phyloP scores from a whole-genome alignment of 2,888 invertebrate genomes.

The Caenorhabditis sp. region DNA sequence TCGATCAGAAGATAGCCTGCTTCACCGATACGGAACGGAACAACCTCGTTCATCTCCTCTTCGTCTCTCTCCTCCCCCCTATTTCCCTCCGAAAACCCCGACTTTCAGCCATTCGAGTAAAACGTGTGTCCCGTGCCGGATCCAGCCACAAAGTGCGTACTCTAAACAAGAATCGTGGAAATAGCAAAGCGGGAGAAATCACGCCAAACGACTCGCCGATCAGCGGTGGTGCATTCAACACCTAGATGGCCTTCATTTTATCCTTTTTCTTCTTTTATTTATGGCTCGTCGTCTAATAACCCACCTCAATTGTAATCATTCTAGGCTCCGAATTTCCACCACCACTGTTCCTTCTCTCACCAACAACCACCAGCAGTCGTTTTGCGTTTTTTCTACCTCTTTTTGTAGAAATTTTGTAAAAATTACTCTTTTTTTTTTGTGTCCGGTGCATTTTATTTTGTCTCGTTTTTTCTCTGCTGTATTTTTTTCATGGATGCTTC shows the following conservation, averaged over 20 bases:
- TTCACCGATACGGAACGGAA: no score
- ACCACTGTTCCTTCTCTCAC: neutral
- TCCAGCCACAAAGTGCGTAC: constrained; percentile 72
- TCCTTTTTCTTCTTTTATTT: constrained; percentile 29
- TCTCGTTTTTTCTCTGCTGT: neutral
- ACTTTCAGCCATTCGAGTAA: constrained; percentile 74
- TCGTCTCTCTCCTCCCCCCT: neutral
- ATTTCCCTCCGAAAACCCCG: neutral
- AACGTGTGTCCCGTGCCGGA: constrained; percentile 74
- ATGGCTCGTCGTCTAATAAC: neutral
- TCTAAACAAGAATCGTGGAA: constrained; percentile 74
- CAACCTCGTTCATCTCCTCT: neutral
- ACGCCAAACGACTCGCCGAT: constrained; percentile 52
- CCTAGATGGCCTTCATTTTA: constrained; percentile 36
- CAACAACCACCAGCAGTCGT: constrained; percentile 27
- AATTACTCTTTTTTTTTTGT: constrained; percentile 9
- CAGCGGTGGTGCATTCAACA: constrained; percentile 51
- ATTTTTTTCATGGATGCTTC: neutral
- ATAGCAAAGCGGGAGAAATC: constrained; percentile 72
- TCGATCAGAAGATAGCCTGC: no score
- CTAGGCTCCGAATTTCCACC: constrained; percentile 56
- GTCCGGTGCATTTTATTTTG: neutral
- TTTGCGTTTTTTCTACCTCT: constrained; percentile 61
- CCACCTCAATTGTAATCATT: constrained; percentile 12
- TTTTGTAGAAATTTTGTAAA: constrained; percentile 60